A percentile compares a stretch with the other conserved stretches of the same genome.
phyloP scores from a whole-genome alignment of 2,113 vertebrate genomes.

The Upupa epops region DNA sequence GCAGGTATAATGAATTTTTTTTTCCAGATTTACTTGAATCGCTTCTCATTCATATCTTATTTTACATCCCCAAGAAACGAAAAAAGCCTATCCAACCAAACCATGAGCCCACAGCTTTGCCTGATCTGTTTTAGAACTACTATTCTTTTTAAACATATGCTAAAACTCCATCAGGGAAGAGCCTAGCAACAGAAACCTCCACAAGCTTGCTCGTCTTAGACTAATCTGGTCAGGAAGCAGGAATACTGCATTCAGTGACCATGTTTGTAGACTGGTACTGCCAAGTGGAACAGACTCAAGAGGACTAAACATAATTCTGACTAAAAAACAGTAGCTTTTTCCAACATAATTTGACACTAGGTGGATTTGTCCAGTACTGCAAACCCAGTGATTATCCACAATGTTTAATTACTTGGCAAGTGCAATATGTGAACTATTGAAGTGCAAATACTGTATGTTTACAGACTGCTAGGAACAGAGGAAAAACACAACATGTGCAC shows the following conservation, averaged over 20 bases:
- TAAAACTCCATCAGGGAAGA: not conserved
- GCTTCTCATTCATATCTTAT: not conserved
- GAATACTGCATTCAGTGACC: not conserved
- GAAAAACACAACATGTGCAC: not conserved
- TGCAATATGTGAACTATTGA: not conserved
- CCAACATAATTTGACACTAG: not conserved
- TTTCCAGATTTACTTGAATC: not conserved
- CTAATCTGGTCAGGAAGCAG: not conserved
- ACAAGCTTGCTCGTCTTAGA: not conserved
- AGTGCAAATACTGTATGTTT: not conserved
- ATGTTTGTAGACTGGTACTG: not conserved
- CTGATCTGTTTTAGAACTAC: not conserved
- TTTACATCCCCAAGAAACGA: not conserved
- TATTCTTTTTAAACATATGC: not conserved
- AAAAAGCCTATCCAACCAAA: not conserved
- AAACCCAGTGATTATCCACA: not conserved
- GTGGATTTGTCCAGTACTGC: not conserved
- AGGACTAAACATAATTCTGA: not conserved
- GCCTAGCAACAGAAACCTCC: not conserved
- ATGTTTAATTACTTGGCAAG: not conserved
- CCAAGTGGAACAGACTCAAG: not conserved
- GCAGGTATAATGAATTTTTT: not conserved
- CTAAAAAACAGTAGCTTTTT: not conserved
- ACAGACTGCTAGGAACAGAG: not conserved
- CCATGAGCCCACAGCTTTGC: not conserved